Evolutionary conservation across 1,140 invertebrate genomes (phyloP).

Genomic region (Drosophila funebris): DNA sequence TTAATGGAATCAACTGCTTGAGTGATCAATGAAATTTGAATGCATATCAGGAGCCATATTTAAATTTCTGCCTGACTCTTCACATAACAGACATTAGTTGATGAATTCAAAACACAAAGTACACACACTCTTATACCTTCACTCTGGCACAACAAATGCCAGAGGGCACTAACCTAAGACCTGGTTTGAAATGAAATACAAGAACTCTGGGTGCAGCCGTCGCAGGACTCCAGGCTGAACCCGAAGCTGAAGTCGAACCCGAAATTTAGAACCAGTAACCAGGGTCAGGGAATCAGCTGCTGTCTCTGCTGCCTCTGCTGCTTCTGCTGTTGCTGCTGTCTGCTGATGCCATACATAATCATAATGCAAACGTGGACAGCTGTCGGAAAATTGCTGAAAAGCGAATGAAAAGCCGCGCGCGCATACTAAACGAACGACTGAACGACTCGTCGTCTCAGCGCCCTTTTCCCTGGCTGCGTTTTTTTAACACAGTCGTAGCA

Average conservation of each 20-base stretch:
- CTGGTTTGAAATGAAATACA: constrained; percentile 34
- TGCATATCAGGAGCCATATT: constrained; percentile 41
- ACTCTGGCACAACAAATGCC: constrained; percentile 24
- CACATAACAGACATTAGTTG: constrained; percentile 61
- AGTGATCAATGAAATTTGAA: constrained; percentile 44
- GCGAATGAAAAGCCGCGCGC: constrained; percentile 73
- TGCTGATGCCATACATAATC: constrained; percentile 17
- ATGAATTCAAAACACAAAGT: constrained; percentile 62
- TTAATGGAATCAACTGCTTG: constrained; percentile 50
- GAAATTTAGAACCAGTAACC: constrained; percentile 30
- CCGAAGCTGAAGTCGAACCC: constrained; percentile 24
- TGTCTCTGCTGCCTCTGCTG: constrained; percentile 34
- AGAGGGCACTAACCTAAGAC: constrained; percentile 68
- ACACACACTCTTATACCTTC: constrained; percentile 17
- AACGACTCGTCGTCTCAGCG: constrained; percentile 19
- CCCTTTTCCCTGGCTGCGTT: constrained; percentile 50
- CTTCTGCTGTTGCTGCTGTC: not conserved
- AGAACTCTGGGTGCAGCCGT: constrained; percentile 52
- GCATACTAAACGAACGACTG: constrained; percentile 20
- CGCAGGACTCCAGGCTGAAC: constrained; percentile 6
- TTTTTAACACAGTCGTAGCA: constrained; percentile 35
- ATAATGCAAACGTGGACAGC: constrained; percentile 79
- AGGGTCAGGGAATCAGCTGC: constrained; percentile 78
- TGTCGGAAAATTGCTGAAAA: constrained; percentile 79
- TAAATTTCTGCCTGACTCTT: constrained; percentile 48